A percentile compares a stretch with the other conserved stretches of the same genome.
These are phyloP conservation scores for Galbula dea DNA, from an alignment of 2,113 vertebrate genomes.

Conservation along the genomic window DNA sequence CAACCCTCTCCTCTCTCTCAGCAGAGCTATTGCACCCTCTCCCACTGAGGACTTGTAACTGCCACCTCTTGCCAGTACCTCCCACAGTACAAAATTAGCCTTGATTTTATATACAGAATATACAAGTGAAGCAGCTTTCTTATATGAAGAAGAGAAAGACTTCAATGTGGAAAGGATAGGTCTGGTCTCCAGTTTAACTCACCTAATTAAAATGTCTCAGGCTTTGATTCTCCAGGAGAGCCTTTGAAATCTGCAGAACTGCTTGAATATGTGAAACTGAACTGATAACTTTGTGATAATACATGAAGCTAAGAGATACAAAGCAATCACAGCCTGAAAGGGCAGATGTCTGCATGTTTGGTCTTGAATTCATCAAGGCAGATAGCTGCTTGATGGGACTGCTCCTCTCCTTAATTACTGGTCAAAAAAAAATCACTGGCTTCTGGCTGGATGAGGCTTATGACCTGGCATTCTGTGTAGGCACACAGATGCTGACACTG, in stretches of 20 bases:
- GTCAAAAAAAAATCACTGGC: neutral
- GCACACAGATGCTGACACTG: neutral
- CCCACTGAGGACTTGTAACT: fast-evolving
- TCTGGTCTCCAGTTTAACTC: neutral
- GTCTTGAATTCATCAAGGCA: neutral
- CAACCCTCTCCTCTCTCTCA: neutral
- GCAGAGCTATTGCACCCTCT: neutral
- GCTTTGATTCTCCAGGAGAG: neutral
- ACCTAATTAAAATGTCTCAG: neutral
- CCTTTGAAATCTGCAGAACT: neutral
- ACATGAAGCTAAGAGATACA: neutral
- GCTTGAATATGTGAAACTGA: neutral
- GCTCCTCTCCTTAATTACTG: neutral
- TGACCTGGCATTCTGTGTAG: neutral
- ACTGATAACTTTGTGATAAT: neutral
- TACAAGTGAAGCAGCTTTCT: neutral
- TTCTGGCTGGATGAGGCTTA: neutral
- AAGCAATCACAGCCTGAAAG: neutral
- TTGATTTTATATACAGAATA: neutral
- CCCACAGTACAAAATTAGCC: neutral
- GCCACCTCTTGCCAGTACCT: neutral
- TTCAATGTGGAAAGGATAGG: neutral
- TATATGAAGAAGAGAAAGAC: neutral
- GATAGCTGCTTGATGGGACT: neutral
- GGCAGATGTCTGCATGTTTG: neutral